Base-by-base conservation (phyloP, 2,797 vertebrate species). In the Lophius americanus region DNA sequence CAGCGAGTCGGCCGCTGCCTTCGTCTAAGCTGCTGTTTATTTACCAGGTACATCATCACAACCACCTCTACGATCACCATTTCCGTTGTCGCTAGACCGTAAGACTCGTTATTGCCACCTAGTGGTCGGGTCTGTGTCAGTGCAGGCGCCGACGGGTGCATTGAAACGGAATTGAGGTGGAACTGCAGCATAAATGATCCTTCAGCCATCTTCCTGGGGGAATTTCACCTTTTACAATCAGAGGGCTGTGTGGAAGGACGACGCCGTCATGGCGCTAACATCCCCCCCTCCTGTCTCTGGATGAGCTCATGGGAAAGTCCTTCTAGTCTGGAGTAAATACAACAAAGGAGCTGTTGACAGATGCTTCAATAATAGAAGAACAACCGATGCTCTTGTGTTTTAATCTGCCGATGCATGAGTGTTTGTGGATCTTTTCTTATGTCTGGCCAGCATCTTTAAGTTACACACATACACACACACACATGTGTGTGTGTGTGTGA, bases 291-390 rank as follows among this genome's bases (percentile, higher is more conserved):
- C 32, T 41, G 63, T 64, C 7, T 32, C 5, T 9, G 48, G 7
- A 33, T 87, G 79, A 87, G 76, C 81, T 88, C 75, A 84, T 84
- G 82, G 80, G 82, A 88, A 89, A 83, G 78, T 86, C 73, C 76
- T 84, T 81, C 70, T 60, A 75, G 73, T 83, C 64, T 82, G 73
- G 62, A 82, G 52, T 75, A 76, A 84, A 75, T 78, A 79, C 72
- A 85, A 85, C 84, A 83, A 85, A 90, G 74, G 65, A 83, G 63
- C 81, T 65, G 77, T 32, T 84, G 83, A 90, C 72, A 83, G 81
- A 88, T 69, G 77, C 78, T 86, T 81, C 78, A 76, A 64, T 72
- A 68, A 85, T 61, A 70, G 76, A 63, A 84, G 84, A 85, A 77
- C 71, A 73, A 76, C 58, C 11, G 68, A 68, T 51, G 64, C 62